Evolutionary conservation across 2,888 invertebrate genomes (phyloP), one percentile per base, ranked within the genome.

Genomic region (Monoplex corrugatus): DNA sequence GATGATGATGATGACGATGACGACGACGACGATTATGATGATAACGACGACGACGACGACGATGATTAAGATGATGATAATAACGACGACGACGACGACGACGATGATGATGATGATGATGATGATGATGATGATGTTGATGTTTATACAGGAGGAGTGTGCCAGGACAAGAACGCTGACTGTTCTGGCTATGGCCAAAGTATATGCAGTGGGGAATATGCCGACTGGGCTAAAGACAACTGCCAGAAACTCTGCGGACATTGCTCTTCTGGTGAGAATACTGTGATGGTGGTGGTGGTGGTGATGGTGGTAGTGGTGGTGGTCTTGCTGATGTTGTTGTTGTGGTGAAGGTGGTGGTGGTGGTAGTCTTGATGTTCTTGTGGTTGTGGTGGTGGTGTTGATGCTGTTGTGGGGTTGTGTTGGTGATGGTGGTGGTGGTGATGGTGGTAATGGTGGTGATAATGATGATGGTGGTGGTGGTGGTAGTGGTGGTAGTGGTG

Each of bases 241-340:
- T 94, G 94, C 89, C 89, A 91, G 86, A 88, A 87, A 13, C 91
- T 91, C 83, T 94, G 94, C 90, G 92, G 92, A n/a, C 40, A 63
- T 32, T 90, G 90, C 38, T 10, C 38, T 80, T 40, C 40, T n/a
- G n/a, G n/a, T n/a, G n/a, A 19, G 63, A 23, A 19, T 16, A 63
- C 23, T 16, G 23, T 63, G 63, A 23, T 63, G 63, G 63, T 63
- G 63, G 63, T 63, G 63, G 23, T 63, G 63, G 63, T 63, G 63
- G 63, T 63, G 63, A 23, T 63, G 63, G n/a, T n/a, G n/a, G n/a
- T n/a, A n/a, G n/a, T n/a, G n/a, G n/a, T n/a, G n/a, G n/a, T n/a
- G n/a, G n/a, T n/a, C n/a, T n/a, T n/a, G n/a, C n/a, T n/a, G n/a
- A n/a, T n/a, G n/a, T n/a, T n/a, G n/a, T n/a, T n/a, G n/a, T n/a